Conservation (phyloP, 2,797 vertebrate genomes). For the Xenops minutus region DNA sequence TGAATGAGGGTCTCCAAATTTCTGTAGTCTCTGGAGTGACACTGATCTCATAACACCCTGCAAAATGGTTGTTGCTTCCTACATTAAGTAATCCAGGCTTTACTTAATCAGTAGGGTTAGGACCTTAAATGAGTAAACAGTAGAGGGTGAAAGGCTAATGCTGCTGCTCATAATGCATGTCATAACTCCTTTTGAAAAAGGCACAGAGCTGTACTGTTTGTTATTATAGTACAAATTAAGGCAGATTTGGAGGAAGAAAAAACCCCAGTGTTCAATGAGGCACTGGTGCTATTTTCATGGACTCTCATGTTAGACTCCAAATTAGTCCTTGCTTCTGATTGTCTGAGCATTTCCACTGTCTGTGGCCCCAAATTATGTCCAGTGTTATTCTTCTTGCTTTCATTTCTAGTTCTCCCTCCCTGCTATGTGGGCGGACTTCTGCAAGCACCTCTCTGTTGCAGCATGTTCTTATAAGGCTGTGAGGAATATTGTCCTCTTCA, state of each 20-base stretch:
- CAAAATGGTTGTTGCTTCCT: constrained; percentile 33
- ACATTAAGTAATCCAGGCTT: constrained; percentile 47
- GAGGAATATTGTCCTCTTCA: background rate
- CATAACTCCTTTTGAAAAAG: constrained; percentile 24
- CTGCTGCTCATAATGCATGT: constrained; percentile 42
- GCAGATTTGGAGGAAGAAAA: background rate
- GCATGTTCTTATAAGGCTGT: background rate
- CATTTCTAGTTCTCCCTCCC: background rate
- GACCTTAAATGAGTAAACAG: constrained; percentile 54
- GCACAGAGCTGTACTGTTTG: background rate
- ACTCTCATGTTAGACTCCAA: background rate
- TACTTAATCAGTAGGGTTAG: constrained; percentile 41
- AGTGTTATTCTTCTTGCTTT: background rate
- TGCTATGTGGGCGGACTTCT: background rate
- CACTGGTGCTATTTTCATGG: background rate
- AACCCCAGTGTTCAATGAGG: background rate
- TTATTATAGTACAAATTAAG: constrained; percentile 44
- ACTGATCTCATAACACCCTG: background rate
- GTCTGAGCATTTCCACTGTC: background rate
- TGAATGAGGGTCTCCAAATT: background rate
- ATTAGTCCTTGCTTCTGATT: constrained; percentile 4
- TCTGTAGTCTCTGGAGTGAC: background rate
- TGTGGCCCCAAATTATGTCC: background rate
- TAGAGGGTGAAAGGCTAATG: constrained; percentile 49
- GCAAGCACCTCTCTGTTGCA: background rate